These are phyloP conservation scores for Danio rerio DNA, from an alignment of 2,113 vertebrate genomes.

Conservation along the genomic window DNA sequence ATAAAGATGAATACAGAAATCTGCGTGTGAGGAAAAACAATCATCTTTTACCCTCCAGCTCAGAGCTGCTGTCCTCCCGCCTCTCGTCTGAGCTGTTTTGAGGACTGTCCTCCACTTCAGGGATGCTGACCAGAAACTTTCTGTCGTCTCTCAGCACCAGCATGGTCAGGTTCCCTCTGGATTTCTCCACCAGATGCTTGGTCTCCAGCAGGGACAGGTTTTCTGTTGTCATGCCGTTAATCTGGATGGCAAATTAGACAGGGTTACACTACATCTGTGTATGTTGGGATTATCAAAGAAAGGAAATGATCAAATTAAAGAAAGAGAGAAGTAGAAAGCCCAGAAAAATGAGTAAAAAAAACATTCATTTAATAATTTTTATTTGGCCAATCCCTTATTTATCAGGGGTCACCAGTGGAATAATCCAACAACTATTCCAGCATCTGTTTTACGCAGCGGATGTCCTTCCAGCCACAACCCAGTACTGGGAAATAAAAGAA, in stretches of 20 bases:
- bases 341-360: too few relatives aligned
- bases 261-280: not conserved
- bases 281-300: not conserved
- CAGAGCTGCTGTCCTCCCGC: constrained; percentile 80
- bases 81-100: constrained; percentile 75
- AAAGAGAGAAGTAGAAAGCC: too few relatives aligned
- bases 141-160: constrained; percentile 84
- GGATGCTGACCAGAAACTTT: constrained; percentile 91
- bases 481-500: too few relatives aligned
- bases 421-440: too few relatives aligned
- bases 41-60: constrained; percentile 81
- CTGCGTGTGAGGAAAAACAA: too few relatives aligned
- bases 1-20: too few relatives aligned
- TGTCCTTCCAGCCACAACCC: too few relatives aligned
- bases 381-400: too few relatives aligned
- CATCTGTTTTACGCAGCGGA: too few relatives aligned
- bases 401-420: too few relatives aligned
- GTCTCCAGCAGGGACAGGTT: constrained; percentile 93
- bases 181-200: constrained; percentile 88
- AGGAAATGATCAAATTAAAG: too few relatives aligned
- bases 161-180: constrained; percentile 87
- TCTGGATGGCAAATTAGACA: constrained; percentile 70
- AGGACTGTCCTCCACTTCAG: constrained; percentile 81
- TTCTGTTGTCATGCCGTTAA: constrained; percentile 90
- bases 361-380: too few relatives aligned